Conservation (phyloP, 2,797 vertebrate species). For the Lepidocolaptes lacrymiger region DNA sequence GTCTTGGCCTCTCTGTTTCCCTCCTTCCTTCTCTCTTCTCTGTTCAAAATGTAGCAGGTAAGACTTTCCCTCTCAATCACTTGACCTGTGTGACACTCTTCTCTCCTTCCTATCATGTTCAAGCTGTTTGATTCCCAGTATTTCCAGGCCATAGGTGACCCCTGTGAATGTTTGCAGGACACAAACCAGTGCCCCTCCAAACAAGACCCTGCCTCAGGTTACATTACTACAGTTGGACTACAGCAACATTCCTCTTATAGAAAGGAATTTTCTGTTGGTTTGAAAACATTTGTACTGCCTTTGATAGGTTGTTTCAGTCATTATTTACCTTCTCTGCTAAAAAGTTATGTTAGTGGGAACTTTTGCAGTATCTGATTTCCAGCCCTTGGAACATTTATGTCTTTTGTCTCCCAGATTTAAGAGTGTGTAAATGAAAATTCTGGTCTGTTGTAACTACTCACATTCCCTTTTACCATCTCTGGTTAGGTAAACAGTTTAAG, state of each 20-base stretch:
- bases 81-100: not conserved
- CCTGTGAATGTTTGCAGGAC: not conserved
- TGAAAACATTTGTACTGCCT: not conserved
- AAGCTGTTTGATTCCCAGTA: not conserved
- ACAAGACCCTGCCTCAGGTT: not conserved
- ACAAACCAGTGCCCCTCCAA: not conserved
- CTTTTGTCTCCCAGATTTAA: conserved; percentile 12
- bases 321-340: not conserved
- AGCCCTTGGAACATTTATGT: not conserved
- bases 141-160: not conserved
- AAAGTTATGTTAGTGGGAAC: not conserved
- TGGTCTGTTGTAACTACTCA: not conserved
- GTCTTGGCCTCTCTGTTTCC: conserved; percentile 14
- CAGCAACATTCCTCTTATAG: not conserved
- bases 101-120: not conserved
- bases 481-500: conserved; percentile 26
- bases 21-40: conserved; percentile 7
- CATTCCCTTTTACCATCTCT: not conserved
- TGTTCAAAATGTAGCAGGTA: conserved; percentile 32
- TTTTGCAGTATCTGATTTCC: conserved; percentile 1
- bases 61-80: not conserved
- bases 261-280: conserved; percentile 8
- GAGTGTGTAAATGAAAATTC: not conserved
- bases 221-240: not conserved
- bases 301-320: not conserved